A percentile compares a stretch with the other conserved stretches of the same genome.
These are phyloP conservation scores for Stylophora pistillata DNA, from an alignment of 64 coral and sea anemone species.

Conservation along the genomic window DNA sequence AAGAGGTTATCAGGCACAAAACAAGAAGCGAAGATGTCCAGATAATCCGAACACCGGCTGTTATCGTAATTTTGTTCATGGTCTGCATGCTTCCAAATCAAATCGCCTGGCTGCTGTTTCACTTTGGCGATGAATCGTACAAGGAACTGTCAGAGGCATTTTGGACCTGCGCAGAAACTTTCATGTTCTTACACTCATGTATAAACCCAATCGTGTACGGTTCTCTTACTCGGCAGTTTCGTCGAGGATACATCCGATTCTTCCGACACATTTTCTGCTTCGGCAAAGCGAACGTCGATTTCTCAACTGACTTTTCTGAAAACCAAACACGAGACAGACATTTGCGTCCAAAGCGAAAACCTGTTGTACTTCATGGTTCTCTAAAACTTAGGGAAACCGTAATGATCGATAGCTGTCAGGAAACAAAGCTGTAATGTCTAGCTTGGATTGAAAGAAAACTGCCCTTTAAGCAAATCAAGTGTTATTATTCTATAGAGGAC, in stretches of 20 bases:
- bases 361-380: slow-evolving; percentile 20
- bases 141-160: slow-evolving; percentile 51
- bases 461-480: too few relatives aligned
- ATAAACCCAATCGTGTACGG: slow-evolving; percentile 62
- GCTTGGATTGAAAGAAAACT: neutral
- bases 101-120: slow-evolving; percentile 61
- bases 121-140: slow-evolving; percentile 43
- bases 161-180: slow-evolving; percentile 60
- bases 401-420: neutral
- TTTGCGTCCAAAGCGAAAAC: neutral
- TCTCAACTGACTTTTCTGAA: neutral
- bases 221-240: slow-evolving; percentile 53
- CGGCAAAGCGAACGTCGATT: neutral
- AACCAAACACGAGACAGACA: neutral
- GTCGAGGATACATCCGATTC: slow-evolving; percentile 41
- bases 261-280: slow-evolving; percentile 37
- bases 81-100: slow-evolving; percentile 66
- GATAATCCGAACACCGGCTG: slow-evolving; percentile 55
- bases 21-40: slow-evolving; percentile 54
- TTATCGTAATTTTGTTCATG: slow-evolving; percentile 60
- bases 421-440: neutral
- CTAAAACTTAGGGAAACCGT: neutral
- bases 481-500: too few relatives aligned
- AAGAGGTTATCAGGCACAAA: slow-evolving; percentile 50
- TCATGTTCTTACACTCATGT: slow-evolving; percentile 54